phyloP scores from a whole-genome alignment of 2,888 invertebrate species.

The Agapostemon virescens region DNA sequence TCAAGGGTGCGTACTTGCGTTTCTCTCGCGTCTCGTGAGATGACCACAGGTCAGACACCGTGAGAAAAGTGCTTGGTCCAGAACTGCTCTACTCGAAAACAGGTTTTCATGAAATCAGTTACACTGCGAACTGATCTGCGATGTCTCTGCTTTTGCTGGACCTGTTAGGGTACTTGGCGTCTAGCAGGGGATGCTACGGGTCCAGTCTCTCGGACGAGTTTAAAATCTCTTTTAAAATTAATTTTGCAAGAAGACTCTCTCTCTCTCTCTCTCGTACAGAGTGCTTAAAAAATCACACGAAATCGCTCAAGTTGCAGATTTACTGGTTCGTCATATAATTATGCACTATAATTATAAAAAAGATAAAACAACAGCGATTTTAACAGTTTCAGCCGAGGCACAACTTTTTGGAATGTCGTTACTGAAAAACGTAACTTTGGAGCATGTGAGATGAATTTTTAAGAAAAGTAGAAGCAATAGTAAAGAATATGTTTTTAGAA shows the following conservation, averaged over 20 bases:
- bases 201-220: background rate
- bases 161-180: conserved; percentile 7
- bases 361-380: no score
- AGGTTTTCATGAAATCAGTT: conserved; percentile 66
- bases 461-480: background rate
- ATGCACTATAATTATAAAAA: background rate
- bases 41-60: conserved; percentile 76
- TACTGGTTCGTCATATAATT: background rate
- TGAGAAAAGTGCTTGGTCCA: conserved; percentile 76
- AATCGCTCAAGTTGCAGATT: background rate
- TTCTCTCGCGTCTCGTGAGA: conserved; percentile 68
- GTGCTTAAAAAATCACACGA: background rate
- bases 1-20: conserved; percentile 39
- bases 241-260: background rate
- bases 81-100: conserved; percentile 62
- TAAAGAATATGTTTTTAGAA: background rate
- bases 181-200: background rate
- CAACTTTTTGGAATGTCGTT: background rate
- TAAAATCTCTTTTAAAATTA: background rate
- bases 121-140: conserved; percentile 28
- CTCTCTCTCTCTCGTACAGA: no score
- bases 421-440: background rate
- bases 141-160: conserved; percentile 31
- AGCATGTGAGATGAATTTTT: background rate
- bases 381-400: background rate